A percentile compares a stretch with the other conserved stretches of the same genome.
phyloP scores from a whole-genome alignment of 2,888 invertebrate species.

The Parasteatoda lunata region DNA sequence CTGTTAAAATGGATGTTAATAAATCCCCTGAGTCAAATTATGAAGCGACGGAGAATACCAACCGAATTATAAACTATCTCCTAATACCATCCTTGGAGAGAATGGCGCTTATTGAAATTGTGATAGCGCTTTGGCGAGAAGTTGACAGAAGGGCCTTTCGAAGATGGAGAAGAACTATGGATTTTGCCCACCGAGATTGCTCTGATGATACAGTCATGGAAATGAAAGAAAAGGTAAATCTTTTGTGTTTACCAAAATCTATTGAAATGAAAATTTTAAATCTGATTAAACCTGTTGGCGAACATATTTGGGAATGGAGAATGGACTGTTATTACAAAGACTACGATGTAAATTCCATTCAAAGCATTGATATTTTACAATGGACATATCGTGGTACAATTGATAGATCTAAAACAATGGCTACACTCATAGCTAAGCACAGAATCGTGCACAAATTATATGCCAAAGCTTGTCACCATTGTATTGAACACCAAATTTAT shows the following conservation, averaged over 20 bases:
- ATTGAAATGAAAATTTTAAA: neutral
- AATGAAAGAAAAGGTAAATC: neutral
- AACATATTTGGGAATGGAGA: slow-evolving; percentile 1
- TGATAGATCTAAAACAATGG: neutral
- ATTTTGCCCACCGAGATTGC: neutral
- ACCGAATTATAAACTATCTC: neutral
- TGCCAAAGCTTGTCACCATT: slow-evolving; percentile 2
- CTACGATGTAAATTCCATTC: neutral
- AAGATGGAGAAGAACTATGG: neutral
- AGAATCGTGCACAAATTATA: neutral
- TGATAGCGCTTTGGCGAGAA: neutral
- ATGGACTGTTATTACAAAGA: slow-evolving; percentile 1
- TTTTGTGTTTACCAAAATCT: neutral
- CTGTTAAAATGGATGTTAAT: too few relatives aligned
- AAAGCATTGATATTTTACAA: neutral
- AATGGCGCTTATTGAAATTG: neutral
- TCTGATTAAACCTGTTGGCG: slow-evolving; percentile 2
- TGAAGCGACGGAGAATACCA: too few relatives aligned
- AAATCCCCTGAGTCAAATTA: too few relatives aligned
- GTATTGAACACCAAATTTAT: neutral
- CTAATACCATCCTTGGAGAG: neutral
- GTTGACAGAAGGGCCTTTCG: neutral
- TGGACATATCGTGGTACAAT: neutral
- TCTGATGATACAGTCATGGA: neutral
- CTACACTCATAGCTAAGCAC: neutral